Evolutionary conservation across 1,140 invertebrate species (phyloP), one percentile per base, ranked within the genome.

Genomic region (Eubasilissa regina): DNA sequence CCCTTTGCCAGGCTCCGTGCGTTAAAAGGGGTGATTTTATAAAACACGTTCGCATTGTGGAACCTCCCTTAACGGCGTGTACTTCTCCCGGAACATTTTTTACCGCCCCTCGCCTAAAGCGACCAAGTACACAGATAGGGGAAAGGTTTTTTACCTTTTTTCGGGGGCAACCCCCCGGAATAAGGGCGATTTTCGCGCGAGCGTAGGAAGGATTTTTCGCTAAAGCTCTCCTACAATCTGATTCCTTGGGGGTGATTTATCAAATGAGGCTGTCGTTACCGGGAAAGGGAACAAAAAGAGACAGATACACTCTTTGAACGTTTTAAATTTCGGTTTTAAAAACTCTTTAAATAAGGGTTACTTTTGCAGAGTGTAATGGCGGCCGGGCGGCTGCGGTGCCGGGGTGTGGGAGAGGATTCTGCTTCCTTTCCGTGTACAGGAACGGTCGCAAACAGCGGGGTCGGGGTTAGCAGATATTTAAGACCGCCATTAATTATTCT

Each of bases 201-300:
- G 17, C 19, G 53, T 45, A 47, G 44, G 43, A 58, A 17, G 43
- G 53, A 56, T 17, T 60, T 75, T 75, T 58, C 35, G 47, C 48
- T 44, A 55, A 70, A 77, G 35, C 35, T 70, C 53, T 51, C 53
- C 64, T 45, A 72, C 51, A 19, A 25, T 66, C 64, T 44, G 51
- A 81, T 80, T 82, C 81, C 81, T 82, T 82, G 78, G 81, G 81
- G 81, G 78, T 78, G 81, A 82, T 82, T 82, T 82, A 82, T 82
- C 81, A 82, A 82, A 82, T 77, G 81, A 82, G 81, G 72, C 81
- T 75, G 74, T 75, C 74, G 75, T 73, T 79, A 72, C 35, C 55
- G 75, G 60, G 64, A 58, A 66, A 70, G 64, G 15, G 64, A 44
- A 68, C n/a, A 51, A 68, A 68, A 68, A 68, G 64, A n/a, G 64